These are phyloP conservation scores for Ichneumon xanthorius DNA, from an alignment of 2,888 invertebrate species.

Conservation along the genomic window DNA sequence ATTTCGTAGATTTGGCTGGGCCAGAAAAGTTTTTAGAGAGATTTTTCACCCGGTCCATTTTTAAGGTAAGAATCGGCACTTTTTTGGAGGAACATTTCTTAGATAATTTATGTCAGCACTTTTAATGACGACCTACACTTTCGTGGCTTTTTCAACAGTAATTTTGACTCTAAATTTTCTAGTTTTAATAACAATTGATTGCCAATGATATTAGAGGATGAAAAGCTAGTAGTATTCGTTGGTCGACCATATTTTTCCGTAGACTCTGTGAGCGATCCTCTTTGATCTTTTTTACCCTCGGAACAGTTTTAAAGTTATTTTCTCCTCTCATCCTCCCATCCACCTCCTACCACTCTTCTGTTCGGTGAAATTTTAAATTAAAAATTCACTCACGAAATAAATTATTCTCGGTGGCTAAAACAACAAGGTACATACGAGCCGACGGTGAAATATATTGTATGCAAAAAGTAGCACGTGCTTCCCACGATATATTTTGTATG, in stretches of 20 bases:
- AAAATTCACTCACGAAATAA: conserved; percentile 36
- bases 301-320: not conserved
- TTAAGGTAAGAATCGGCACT: not conserved
- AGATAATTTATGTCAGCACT: too few species aligned
- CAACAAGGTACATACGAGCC: not conserved
- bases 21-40: too few species aligned
- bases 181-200: too few species aligned
- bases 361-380: conserved; percentile 28
- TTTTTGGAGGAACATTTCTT: too few species aligned
- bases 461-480: conserved; percentile 32
- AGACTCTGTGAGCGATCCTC: not conserved
- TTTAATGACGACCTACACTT: too few species aligned
- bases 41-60: too few species aligned
- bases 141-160: too few species aligned
- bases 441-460: conserved; percentile 38
- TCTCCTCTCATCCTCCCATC: not conserved
- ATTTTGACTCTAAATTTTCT: too few species aligned
- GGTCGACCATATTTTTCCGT: not conserved
- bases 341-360: not conserved
- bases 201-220: too few species aligned
- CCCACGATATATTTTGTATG: conserved; percentile 51
- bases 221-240: too few species aligned
- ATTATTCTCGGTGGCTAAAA: conserved; percentile 13
- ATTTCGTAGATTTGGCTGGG: too few species aligned
- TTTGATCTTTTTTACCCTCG: not conserved